Conservation (phyloP, 2,888 invertebrate genomes). For the Eubasilissa splendida region DNA sequence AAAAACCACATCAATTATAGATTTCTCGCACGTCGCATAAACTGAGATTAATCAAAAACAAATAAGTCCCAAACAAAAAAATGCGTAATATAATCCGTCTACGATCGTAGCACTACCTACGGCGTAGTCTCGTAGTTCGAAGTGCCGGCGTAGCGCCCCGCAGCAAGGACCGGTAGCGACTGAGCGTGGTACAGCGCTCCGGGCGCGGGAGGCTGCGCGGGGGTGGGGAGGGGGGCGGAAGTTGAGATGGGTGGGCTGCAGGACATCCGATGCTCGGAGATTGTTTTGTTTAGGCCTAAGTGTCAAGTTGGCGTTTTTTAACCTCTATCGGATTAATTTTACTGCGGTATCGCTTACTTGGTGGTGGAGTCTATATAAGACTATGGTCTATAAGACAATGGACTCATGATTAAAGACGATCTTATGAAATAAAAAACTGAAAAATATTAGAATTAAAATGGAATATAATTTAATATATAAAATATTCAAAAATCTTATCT, state of each 20-base stretch:
- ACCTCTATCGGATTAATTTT: background rate
- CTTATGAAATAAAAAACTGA: too few relatives aligned
- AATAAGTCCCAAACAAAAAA: slow-evolving; percentile 12
- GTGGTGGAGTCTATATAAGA: background rate
- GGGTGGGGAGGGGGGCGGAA: slow-evolving; percentile 44
- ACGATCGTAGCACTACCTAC: slow-evolving; percentile 40
- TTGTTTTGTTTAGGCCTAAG: slow-evolving; percentile 55
- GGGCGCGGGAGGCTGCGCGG: slow-evolving; percentile 53
- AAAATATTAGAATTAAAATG: too few relatives aligned
- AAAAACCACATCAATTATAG: background rate
- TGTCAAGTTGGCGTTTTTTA: slow-evolving; percentile 42
- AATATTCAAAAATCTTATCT: too few relatives aligned
- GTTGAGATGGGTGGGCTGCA: slow-evolving; percentile 44
- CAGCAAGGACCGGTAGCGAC: slow-evolving; percentile 54
- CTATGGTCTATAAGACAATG: too few relatives aligned
- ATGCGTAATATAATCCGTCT: slow-evolving; percentile 24
- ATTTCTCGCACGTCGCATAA: slow-evolving; percentile 23
- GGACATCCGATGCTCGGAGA: slow-evolving; percentile 50
- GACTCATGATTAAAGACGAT: too few relatives aligned
- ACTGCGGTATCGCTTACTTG: background rate
- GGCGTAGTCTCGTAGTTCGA: slow-evolving; percentile 6
- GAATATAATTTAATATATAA: too few relatives aligned
- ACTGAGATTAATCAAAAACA: slow-evolving; percentile 27
- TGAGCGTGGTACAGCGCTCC: slow-evolving; percentile 54
- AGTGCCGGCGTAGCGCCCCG: slow-evolving; percentile 46